phyloP scores from a whole-genome alignment of 2,888 invertebrate species.

The Phytoseiulus persimilis region DNA sequence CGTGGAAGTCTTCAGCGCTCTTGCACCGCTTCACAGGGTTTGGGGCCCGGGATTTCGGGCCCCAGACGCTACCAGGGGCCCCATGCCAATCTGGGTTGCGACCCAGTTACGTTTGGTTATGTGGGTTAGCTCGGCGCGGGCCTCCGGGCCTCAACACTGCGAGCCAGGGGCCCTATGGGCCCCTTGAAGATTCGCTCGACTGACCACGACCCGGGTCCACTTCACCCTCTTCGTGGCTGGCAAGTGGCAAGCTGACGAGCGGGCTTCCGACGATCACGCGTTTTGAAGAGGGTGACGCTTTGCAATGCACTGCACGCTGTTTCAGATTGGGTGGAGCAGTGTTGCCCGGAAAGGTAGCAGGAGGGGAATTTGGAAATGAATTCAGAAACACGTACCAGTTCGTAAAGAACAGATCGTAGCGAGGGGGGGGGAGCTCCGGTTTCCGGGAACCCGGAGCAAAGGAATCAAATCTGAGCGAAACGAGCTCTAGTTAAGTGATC shows the following conservation, averaged over 20 bases:
- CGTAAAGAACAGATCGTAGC: too few species aligned
- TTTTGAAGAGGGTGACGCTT: neutral
- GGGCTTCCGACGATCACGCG: neutral
- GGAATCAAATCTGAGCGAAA: too few species aligned
- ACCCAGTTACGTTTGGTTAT: constrained; percentile 38
- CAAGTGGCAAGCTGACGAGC: neutral
- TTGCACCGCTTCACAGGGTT: neutral
- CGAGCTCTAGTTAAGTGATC: too few species aligned
- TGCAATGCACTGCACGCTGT: neutral
- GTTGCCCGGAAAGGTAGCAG: neutral
- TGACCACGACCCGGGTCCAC: constrained; percentile 5
- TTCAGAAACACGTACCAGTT: neutral
- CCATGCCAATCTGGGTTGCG: constrained; percentile 28
- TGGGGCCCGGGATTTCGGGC: constrained; percentile 20
- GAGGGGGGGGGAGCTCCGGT: too few species aligned
- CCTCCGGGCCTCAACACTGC: constrained; percentile 35
- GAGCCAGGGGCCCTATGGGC: constrained; percentile 35
- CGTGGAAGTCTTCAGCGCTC: neutral
- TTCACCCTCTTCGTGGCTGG: neutral
- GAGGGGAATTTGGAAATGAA: neutral
- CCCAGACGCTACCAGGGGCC: constrained; percentile 23
- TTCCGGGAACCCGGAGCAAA: too few species aligned
- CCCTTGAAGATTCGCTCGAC: neutral
- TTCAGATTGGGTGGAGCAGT: neutral
- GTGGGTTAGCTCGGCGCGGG: constrained; percentile 21